Percentiles rank a stretch among this genome's conserved stretches.
phyloP scores from a whole-genome alignment of 2,797 vertebrate species.

The Syncerus caffer region DNA sequence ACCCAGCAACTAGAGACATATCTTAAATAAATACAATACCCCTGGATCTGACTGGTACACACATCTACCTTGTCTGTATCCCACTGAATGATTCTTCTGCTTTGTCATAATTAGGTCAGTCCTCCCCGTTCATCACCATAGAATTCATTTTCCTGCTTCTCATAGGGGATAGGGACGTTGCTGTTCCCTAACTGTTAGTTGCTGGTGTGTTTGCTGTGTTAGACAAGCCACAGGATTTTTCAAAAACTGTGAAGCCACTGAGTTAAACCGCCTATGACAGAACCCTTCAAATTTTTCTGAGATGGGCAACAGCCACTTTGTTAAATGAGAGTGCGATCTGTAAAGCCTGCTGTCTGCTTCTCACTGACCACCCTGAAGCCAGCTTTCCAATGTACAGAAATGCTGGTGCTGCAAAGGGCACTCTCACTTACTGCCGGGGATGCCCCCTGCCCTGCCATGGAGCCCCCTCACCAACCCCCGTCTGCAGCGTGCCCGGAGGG shows the following conservation, averaged over 20 bases:
- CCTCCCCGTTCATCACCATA: background rate
- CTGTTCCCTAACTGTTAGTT: background rate
- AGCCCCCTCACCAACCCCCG: background rate
- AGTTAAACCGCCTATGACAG: background rate
- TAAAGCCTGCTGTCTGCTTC: background rate
- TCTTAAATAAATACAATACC: background rate
- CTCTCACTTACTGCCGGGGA: background rate
- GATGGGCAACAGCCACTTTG: background rate
- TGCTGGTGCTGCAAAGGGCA: background rate
- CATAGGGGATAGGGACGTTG: background rate
- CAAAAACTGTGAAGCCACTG: background rate
- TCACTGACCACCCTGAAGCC: background rate
- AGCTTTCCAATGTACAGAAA: background rate
- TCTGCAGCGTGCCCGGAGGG: background rate
- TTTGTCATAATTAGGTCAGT: background rate
- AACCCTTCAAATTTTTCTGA: background rate
- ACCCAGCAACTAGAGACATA: background rate
- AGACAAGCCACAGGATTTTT: background rate
- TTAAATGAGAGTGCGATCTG: background rate
- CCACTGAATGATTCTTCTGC: background rate
- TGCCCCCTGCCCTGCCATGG: background rate
- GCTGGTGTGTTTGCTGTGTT: too few relatives aligned
- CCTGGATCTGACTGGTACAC: rapidly evolving
- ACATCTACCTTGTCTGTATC: background rate
- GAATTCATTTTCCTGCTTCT: background rate